Base-by-base conservation (phyloP, 2,797 vertebrate genomes). In the Vultur gryphus region DNA sequence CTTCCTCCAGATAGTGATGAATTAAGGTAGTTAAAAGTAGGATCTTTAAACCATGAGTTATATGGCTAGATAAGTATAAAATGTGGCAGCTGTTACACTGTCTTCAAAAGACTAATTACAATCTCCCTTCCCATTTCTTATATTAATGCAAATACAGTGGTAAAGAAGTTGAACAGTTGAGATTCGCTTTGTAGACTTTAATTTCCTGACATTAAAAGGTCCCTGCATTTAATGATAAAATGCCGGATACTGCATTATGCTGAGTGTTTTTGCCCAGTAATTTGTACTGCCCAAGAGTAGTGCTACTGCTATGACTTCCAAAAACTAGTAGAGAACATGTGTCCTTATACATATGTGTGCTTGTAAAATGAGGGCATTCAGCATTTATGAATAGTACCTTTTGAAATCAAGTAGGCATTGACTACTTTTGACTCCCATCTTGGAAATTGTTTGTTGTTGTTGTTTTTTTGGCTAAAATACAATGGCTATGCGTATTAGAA, bases 181-280 rank as follows among this genome's bases (percentile, higher is more conserved):
- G 37, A 33, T 87, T 83, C 6, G 2, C 69, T 81, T 43, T 80
- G 41, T 46, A 55, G 61, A 39, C 49, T 89, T 89, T 9, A 81
- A 89, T 89, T 91, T 96, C 75, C 52, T 89, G 48, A n/a, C 23
- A 28, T 39, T 78, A 64, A 73, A 67, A 92, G 17, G 4, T 94
- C 67, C 65, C 39, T 46, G 7, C 58, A 52, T 84, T 58, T 55
- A 87, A 61, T 49, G 59, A 71, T 75, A 64, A 92, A 79, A 55
- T 55, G 9, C 12, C 0, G 0, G 44, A n/a, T 82, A n/a, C 13
- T 58, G 24, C 8, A 2, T 76, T 78, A 26, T 51, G 58, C 20
- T 65, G 55, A 49, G 20, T 73, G 17, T 7, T 49, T 92, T 82
- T 89, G n/a, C 28, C 51, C 43, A 58, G 44, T 55, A 41, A 28